phyloP scores from a whole-genome alignment of 2,797 vertebrate species.

The Syndactyla subalaris region DNA sequence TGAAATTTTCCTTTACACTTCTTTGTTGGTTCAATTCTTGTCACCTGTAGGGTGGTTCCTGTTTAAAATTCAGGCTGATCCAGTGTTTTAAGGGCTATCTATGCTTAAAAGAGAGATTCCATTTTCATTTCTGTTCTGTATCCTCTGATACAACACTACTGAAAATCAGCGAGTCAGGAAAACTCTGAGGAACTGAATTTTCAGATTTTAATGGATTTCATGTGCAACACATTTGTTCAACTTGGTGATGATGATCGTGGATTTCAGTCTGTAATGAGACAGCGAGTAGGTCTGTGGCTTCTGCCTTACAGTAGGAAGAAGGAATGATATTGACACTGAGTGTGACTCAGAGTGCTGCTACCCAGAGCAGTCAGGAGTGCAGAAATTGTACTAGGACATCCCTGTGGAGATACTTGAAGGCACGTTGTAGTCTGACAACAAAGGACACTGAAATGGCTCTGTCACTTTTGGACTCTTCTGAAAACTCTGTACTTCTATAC shows the following conservation, averaged over 20 bases:
- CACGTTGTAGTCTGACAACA: background rate
- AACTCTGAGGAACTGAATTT: background rate
- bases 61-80: background rate
- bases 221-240: background rate
- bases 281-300: background rate
- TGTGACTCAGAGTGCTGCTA: background rate
- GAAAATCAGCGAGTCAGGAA: background rate
- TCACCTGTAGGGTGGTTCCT: background rate
- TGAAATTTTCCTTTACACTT: background rate
- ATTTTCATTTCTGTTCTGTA: background rate
- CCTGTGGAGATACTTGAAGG: background rate
- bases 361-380: background rate
- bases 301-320: background rate
- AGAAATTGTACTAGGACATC: background rate
- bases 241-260: background rate
- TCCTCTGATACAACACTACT: background rate
- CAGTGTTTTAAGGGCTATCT: background rate
- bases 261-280: background rate
- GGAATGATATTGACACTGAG: background rate
- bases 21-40: background rate
- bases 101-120: background rate
- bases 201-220: background rate
- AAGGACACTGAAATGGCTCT: background rate
- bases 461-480: background rate
- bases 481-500: background rate